These are phyloP conservation scores for Bubo blakistoni DNA, from an alignment of 2,113 vertebrate species.

Conservation along the genomic window DNA sequence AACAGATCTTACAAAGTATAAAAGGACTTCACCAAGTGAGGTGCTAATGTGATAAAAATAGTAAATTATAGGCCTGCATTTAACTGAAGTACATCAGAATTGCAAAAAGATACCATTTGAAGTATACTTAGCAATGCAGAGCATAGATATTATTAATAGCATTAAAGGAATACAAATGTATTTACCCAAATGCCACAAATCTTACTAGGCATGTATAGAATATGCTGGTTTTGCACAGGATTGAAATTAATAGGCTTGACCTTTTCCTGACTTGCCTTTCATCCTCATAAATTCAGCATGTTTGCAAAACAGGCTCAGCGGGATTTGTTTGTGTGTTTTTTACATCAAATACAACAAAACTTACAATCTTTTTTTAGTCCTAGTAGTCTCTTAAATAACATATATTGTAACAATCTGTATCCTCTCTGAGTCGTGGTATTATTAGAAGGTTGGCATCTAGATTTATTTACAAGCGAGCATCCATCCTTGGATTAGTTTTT, in stretches of 20 bases:
- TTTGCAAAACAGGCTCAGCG: conserved; percentile 29
- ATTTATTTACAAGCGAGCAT: neutral
- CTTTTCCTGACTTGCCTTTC: conserved; percentile 54
- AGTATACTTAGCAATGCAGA: neutral
- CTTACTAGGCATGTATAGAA: conserved; percentile 10
- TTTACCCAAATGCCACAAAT: conserved; percentile 43
- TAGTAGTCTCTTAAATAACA: conserved; percentile 57
- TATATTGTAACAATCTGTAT: neutral
- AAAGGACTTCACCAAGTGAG: neutral
- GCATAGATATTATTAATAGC: neutral
- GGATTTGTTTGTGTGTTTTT: conserved; percentile 12
- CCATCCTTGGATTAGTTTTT: neutral
- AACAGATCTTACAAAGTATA: neutral
- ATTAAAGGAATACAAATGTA: conserved; percentile 52
- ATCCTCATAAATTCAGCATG: conserved; percentile 51
- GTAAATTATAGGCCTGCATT: neutral
- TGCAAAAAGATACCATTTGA: neutral
- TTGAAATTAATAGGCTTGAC: conserved; percentile 70
- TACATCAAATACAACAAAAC: conserved; percentile 24
- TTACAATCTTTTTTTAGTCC: neutral
- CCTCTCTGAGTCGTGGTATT: neutral
- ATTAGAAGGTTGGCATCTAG: neutral
- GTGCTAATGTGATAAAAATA: neutral
- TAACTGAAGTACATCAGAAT: neutral
- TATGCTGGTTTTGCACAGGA: conserved; percentile 51